Base-by-base conservation (phyloP, 1,140 invertebrate genomes). In the Atta texana region DNA sequence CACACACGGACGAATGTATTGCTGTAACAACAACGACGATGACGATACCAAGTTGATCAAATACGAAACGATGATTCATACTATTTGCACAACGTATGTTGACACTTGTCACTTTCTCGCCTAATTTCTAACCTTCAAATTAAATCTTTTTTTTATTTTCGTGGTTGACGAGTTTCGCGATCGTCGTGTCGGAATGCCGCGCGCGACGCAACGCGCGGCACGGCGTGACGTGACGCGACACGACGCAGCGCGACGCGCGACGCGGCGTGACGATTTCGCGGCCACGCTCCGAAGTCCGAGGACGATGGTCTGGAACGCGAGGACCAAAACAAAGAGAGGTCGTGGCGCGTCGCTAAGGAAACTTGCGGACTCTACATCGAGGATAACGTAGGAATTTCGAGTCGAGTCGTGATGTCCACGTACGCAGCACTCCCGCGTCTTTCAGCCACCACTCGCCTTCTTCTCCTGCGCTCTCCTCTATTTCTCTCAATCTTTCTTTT, bases 351-450 rank as follows among this genome's bases (percentile, higher is more conserved):
- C 49, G 49, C 49, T 16, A 51, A 51, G 49, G 49, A 16, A 16
- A 51, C 12, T 16, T 4, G 49, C 3, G 49, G 14, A 44, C 39
- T 3, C 39, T 44, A 44, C 49, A 16, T 16, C 49, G 49, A 51
- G 12, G 24, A 61, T 57, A 59, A 14, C 24, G 21, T n/a, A n/a
- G 31, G 28, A n/a, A 64, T 31, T 34, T 5, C 21, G n/a, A 12
- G 31, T 3, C 51, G 64, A 39, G 12, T 51, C n/a, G 16, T 53
- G 66, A 78, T n/a, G 63, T 84, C 53, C 39, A 74, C 55, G 64
- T 74, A 84, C 55, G 55, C 80, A 55, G 18, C 68, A 74, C 80
- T 84, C 69, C 69, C 69, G 80, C 68, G 80, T 84, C 69, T 84
- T 61, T 61, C 57, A 16, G 14, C 77, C 77, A n/a, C 74, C 69